phyloP scores from a whole-genome alignment of 2,888 invertebrate species.

The Drosophila lutescens region DNA sequence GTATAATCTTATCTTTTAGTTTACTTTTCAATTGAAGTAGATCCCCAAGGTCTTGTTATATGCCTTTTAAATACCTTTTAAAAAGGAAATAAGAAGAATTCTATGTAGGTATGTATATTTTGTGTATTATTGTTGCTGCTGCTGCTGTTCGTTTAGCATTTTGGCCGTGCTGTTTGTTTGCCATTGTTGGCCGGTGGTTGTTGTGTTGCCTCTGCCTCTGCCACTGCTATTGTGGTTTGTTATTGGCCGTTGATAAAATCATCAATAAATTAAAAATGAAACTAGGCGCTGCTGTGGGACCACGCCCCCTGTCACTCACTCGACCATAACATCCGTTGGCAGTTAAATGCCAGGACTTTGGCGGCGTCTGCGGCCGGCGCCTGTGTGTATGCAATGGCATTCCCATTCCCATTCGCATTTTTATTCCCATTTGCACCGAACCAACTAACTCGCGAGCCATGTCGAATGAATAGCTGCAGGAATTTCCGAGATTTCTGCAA shows the following conservation, averaged over 20 bases:
- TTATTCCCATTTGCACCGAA: conserved; percentile 4
- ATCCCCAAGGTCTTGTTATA: no score
- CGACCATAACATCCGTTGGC: conserved; percentile 42
- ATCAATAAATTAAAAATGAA: conserved; percentile 67
- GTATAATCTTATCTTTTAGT: no score
- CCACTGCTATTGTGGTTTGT: conserved; percentile 51
- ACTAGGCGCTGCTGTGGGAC: conserved; percentile 37
- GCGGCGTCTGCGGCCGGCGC: conserved; percentile 38
- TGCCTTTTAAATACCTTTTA: no score
- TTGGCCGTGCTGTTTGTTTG: conserved; percentile 37
- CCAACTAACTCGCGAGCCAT: background rate
- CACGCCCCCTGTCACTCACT: conserved; percentile 43
- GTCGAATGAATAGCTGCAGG: conserved; percentile 8
- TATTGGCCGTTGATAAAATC: conserved; percentile 63
- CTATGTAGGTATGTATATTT: background rate
- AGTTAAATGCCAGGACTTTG: conserved; percentile 45
- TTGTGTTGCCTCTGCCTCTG: background rate
- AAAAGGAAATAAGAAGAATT: background rate
- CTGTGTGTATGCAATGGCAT: conserved; percentile 20
- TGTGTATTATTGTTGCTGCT: conserved; percentile 12
- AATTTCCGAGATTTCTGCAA: conserved; percentile 10
- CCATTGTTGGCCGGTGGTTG: conserved; percentile 25
- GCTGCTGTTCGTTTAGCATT: conserved; percentile 43
- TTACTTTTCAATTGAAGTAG: no score
- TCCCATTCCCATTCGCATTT: background rate